Evolutionary conservation across 2,113 vertebrate species (phyloP).

Genomic region (Lepisosteus oculatus): DNA sequence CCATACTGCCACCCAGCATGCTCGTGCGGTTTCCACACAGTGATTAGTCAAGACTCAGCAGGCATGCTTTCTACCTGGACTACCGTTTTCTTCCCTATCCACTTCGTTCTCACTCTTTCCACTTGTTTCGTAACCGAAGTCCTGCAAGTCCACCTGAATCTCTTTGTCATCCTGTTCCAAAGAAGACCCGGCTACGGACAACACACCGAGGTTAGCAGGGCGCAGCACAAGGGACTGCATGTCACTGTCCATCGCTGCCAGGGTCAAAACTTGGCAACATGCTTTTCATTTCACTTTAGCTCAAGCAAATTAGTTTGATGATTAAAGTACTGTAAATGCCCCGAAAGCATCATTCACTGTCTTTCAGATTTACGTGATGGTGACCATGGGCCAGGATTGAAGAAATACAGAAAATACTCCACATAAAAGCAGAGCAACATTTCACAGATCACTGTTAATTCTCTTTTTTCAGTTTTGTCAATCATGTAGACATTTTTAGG

Average conservation of each 20-base stretch:
- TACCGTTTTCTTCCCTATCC: conserved; percentile 65
- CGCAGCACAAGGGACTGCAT: neutral
- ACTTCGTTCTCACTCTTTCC: conserved; percentile 61
- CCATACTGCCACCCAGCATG: neutral
- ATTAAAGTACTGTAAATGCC: neutral
- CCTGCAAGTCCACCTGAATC: conserved; percentile 64
- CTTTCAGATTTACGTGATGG: conserved; percentile 7
- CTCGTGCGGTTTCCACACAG: conserved; percentile 13
- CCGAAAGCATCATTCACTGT: neutral
- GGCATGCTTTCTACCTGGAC: conserved; percentile 62
- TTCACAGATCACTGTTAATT: no score
- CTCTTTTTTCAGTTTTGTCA: neutral
- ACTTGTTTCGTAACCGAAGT: conserved; percentile 64
- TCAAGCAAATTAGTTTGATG: neutral
- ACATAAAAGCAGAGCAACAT: neutral
- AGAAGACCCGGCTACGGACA: conserved; percentile 57
- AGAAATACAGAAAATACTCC: neutral
- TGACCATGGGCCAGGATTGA: neutral
- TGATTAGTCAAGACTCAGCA: conserved; percentile 46
- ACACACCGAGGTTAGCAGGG: conserved; percentile 25
- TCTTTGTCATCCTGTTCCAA: conserved; percentile 62
- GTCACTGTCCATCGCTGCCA: neutral
- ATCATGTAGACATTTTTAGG: neutral
- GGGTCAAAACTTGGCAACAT: neutral
- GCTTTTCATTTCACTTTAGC: conserved; percentile 2